phyloP scores from a whole-genome alignment of 2,113 vertebrate genomes.

The Lamprologus ornatipinnis region DNA sequence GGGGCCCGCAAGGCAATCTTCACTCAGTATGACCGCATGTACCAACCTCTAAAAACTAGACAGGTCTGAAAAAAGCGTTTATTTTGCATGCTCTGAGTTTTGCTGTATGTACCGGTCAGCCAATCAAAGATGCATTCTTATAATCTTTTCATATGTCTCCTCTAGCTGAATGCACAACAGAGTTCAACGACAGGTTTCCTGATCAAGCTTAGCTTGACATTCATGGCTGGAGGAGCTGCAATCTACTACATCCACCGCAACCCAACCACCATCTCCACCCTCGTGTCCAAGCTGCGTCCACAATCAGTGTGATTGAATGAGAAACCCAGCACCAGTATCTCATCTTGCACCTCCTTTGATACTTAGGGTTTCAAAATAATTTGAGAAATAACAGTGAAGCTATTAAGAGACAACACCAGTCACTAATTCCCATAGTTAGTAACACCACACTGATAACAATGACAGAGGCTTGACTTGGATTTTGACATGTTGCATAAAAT shows the following conservation, averaged over 20 bases:
- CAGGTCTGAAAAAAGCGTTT: neutral
- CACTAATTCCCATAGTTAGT: neutral
- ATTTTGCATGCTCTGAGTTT: neutral
- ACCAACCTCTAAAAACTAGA: constrained; percentile 60
- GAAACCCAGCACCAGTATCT: neutral
- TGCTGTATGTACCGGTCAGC: neutral
- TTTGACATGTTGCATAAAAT: neutral
- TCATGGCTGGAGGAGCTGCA: constrained; percentile 14
- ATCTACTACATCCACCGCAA: constrained; percentile 38
- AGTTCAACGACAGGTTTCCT: neutral
- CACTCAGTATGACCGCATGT: constrained; percentile 72
- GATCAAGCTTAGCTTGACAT: constrained; percentile 30
- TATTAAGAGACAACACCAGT: neutral
- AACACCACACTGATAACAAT: neutral
- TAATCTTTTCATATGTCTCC: neutral
- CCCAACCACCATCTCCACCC: constrained; percentile 8
- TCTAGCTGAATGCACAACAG: neutral
- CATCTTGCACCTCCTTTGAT: neutral
- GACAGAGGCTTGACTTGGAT: neutral
- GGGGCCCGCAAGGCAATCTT: constrained; percentile 75
- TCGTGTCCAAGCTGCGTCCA: constrained; percentile 32
- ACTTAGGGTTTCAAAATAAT: neutral
- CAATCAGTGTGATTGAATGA: neutral
- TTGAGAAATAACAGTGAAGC: neutral
- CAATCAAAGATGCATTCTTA: neutral